Percentiles rank a stretch among this genome's conserved stretches.
Evolutionary conservation across 1,140 invertebrate species (phyloP).

Genomic region (Hormaphis cornu): DNA sequence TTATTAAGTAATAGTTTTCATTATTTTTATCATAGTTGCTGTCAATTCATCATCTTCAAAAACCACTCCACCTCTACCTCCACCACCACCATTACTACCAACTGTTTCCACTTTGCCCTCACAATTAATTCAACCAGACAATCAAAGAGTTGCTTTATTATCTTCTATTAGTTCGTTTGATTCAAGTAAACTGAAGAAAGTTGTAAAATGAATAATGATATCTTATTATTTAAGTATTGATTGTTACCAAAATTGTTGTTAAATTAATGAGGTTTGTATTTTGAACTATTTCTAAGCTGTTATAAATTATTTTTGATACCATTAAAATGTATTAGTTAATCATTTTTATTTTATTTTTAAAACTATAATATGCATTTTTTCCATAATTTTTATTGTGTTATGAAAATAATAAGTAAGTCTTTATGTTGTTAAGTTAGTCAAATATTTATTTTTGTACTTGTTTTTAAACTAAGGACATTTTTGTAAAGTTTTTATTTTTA

Average conservation of each 20-base stretch:
- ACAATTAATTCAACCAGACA: not conserved
- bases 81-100: not conserved
- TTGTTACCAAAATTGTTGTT: not conserved
- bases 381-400: too few relatives aligned
- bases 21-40: not conserved
- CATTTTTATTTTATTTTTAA: not conserved
- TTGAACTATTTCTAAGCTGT: constrained; percentile 14
- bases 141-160: constrained; percentile 17
- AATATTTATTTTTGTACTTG: too few relatives aligned
- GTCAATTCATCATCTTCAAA: not conserved
- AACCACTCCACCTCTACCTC: not conserved
- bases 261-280: not conserved
- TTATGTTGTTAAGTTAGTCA: too few relatives aligned
- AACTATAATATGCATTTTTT: too few relatives aligned
- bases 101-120: not conserved
- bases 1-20: not conserved
- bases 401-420: too few relatives aligned
- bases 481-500: too few relatives aligned
- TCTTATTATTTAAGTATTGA: not conserved
- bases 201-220: not conserved
- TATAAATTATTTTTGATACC: not conserved
- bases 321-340: not conserved
- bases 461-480: too few relatives aligned
- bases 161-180: constrained; percentile 14
- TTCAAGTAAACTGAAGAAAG: constrained; percentile 12